Base-by-base conservation (phyloP, 2,113 vertebrate genomes). In the Acanthochromis polyacanthus region DNA sequence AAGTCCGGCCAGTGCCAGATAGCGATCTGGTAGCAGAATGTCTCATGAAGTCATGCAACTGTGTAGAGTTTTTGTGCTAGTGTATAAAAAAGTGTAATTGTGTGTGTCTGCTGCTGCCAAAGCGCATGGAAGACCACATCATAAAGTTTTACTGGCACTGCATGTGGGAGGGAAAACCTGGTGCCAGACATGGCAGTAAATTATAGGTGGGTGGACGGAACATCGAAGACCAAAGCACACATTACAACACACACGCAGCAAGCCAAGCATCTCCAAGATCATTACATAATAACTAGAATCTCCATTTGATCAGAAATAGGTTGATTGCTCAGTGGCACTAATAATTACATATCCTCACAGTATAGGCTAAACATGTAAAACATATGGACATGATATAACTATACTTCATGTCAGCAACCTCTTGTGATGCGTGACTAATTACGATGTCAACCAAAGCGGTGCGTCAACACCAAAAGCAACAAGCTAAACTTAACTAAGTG, bases 121-220 rank as follows among this genome's bases (percentile, higher is more conserved):
- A 30, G 50, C 10, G 17, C 48, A 77, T 73, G 79, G 74, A 88
- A 79, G 78, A 79, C 83, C 89, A 84, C 73, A 19, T 85, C 81
- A 85, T 92, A 88, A 92, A 90, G 78, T 90, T 94, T 93, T 88
- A 93, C 85, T 86, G 83, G 90, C 85, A 73, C 12, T 78, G 78
- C 75, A 78, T 87, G 89, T 76, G 88, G 85, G 84, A 74, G 84
- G 80, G 80, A 73, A 36, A 82, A 81, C 71, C 73, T 71, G 58
- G 78, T 81, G 80, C 86, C 88, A 82, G 74, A 85, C 75, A 38
- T 52, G 71, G 72, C 79, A 70, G 79, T 93, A 82, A 91, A 92
- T 89, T 82, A 91, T 48, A 80, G 76, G 23, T 6, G 62, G 50
- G 52, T 36, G 60, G 66, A 79, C 65, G 58, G 40, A 82, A 75